A percentile compares a stretch with the other conserved stretches of the same genome.
These are phyloP conservation scores for Uropsilus gracilis DNA, from an alignment of 2,113 vertebrate species.

Conservation along the genomic window DNA sequence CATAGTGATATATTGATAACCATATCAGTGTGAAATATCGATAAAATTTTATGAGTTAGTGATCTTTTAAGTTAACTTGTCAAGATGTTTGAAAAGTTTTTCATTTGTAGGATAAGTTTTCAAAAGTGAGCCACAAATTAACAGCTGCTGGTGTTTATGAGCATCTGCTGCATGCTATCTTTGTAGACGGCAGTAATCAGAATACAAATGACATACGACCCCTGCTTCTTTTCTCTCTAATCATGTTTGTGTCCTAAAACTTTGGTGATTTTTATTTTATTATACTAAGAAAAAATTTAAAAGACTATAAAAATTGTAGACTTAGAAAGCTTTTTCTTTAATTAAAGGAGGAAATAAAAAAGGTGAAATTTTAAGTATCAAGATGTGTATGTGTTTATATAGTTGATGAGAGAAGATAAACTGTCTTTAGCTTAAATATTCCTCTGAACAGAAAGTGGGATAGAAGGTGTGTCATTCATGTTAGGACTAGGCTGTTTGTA, in stretches of 20 bases:
- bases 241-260: neutral
- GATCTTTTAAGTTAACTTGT: slow-evolving; percentile 19
- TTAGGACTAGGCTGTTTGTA: neutral
- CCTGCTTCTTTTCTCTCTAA: neutral
- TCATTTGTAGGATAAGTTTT: neutral
- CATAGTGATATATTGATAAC: no score
- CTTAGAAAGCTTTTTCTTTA: slow-evolving; percentile 14
- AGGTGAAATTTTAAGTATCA: neutral
- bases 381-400: neutral
- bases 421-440: neutral
- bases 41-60: neutral
- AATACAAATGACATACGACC: neutral
- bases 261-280: neutral
- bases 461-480: neutral
- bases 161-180: neutral
- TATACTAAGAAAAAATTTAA: neutral
- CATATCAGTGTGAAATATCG: no score
- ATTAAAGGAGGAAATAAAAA: slow-evolving; percentile 1
- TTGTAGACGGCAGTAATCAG: neutral
- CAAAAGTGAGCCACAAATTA: neutral
- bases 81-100: neutral
- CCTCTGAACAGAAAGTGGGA: neutral
- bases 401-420: neutral
- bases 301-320: slow-evolving; percentile 7
- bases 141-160: neutral